These are phyloP conservation scores for Bovichtus variegatus DNA, from an alignment of 2,797 vertebrate species.

Conservation along the genomic window DNA sequence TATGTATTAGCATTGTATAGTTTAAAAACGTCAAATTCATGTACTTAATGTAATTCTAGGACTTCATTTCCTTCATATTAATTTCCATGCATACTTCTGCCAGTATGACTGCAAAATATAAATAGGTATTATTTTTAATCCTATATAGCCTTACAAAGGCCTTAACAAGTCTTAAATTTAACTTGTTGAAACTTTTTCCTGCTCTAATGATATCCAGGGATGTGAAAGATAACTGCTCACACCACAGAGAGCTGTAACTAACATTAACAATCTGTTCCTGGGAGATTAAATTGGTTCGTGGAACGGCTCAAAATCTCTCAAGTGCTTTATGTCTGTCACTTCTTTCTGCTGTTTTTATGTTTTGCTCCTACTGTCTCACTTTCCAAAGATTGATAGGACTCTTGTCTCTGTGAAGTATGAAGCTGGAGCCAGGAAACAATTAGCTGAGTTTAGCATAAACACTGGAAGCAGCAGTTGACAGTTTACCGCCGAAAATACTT, in stretches of 20 bases:
- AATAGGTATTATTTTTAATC: too few relatives aligned
- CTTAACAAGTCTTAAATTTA: too few relatives aligned
- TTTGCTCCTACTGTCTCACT: neutral
- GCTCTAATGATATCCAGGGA: constrained; percentile 5
- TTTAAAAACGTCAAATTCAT: too few relatives aligned
- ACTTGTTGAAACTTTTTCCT: too few relatives aligned
- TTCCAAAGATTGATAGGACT: neutral
- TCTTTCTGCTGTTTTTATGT: neutral
- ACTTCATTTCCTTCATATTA: too few relatives aligned
- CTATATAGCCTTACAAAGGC: too few relatives aligned
- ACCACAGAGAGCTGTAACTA: constrained; percentile 40
- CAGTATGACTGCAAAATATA: too few relatives aligned
- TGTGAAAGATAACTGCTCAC: constrained; percentile 18
- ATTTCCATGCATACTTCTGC: too few relatives aligned
- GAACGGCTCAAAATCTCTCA: constrained; percentile 30
- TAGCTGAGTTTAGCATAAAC: constrained; percentile 1
- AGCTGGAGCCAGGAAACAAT: neutral
- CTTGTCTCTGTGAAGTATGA: neutral
- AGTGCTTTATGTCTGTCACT: constrained; percentile 2
- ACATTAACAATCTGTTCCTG: constrained; percentile 52
- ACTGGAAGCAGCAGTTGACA: neutral
- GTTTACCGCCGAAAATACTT: too few relatives aligned
- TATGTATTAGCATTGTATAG: too few relatives aligned
- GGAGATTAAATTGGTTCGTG: constrained; percentile 32
- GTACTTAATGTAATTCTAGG: too few relatives aligned